phyloP scores from a whole-genome alignment of 1,140 invertebrate genomes.

The Cydia strobilella region DNA sequence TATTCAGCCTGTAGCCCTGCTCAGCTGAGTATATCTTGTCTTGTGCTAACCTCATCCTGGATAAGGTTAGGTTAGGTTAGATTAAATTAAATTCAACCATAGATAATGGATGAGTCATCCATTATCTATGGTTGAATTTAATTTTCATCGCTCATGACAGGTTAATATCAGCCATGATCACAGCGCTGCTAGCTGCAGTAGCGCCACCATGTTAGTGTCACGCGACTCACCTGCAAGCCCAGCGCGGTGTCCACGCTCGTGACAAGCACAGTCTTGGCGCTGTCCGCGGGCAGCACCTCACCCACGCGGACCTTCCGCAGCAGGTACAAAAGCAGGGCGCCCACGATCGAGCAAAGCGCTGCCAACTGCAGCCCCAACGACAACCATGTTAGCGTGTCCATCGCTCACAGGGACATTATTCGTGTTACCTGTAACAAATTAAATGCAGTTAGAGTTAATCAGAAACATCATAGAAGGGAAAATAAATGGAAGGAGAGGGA shows the following conservation, averaged over 20 bases:
- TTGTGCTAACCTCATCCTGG: no score
- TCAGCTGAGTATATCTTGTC: no score
- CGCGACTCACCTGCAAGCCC: constrained; percentile 83
- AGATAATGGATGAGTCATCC: no score
- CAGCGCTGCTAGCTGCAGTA: constrained; percentile 87
- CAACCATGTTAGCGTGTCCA: constrained; percentile 89
- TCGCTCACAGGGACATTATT: constrained; percentile 71
- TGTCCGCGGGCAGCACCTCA: constrained; percentile 76
- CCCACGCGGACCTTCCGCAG: constrained; percentile 85
- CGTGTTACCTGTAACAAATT: constrained; percentile 53
- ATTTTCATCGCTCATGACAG: no score
- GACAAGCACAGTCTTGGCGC: constrained; percentile 85
- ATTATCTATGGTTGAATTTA: no score
- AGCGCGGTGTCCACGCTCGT: constrained; percentile 88
- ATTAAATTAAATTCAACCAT: no score
- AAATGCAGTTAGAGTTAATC: constrained; percentile 52
- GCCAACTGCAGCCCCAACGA: constrained; percentile 88
- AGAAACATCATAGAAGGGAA: no score
- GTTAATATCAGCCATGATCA: no score
- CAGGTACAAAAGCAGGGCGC: constrained; percentile 87
- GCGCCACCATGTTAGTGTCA: constrained; percentile 60
- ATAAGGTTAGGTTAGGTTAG: no score
- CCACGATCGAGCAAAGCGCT: constrained; percentile 88
- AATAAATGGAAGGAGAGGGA: no score
- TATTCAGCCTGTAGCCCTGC: no score